Evolutionary conservation across 2,888 invertebrate species (phyloP).

Genomic region (Oxyscelio sp.): DNA sequence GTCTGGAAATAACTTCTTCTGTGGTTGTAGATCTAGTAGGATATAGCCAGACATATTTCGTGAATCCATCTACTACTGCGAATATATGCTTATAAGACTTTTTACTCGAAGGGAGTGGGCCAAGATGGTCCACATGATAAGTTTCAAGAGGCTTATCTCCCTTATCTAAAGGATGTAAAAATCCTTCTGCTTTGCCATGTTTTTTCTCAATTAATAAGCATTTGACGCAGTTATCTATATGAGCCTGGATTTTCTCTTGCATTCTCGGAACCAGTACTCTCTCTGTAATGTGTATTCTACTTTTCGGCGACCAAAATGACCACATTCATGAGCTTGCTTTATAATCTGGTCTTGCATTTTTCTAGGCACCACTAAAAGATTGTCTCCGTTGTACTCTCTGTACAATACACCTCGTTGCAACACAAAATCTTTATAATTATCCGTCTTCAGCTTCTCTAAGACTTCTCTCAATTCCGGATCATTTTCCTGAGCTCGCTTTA

Average conservation of each 20-base stretch:
- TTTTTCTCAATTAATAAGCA: slow-evolving; percentile 67
- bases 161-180: slow-evolving; percentile 48
- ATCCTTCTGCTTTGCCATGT: neutral
- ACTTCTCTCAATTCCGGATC: neutral
- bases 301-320: neutral
- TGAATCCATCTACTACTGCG: too few species aligned
- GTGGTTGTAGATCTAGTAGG: too few species aligned
- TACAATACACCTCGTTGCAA: neutral
- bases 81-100: too few species aligned
- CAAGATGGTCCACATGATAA: slow-evolving; percentile 20
- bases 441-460: neutral
- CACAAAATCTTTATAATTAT: neutral
- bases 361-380: neutral
- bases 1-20: too few species aligned
- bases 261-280: slow-evolving; percentile 33
- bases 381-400: neutral
- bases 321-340: neutral
- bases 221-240: slow-evolving; percentile 14
- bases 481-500: neutral
- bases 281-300: neutral
- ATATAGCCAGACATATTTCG: too few species aligned
- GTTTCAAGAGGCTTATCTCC: slow-evolving; percentile 50
- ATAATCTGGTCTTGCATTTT: slow-evolving; percentile 1
- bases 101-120: too few species aligned
- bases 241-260: slow-evolving; percentile 14